phyloP scores from a whole-genome alignment of 2,888 invertebrate species.

The Ichneumoninae sp. region DNA sequence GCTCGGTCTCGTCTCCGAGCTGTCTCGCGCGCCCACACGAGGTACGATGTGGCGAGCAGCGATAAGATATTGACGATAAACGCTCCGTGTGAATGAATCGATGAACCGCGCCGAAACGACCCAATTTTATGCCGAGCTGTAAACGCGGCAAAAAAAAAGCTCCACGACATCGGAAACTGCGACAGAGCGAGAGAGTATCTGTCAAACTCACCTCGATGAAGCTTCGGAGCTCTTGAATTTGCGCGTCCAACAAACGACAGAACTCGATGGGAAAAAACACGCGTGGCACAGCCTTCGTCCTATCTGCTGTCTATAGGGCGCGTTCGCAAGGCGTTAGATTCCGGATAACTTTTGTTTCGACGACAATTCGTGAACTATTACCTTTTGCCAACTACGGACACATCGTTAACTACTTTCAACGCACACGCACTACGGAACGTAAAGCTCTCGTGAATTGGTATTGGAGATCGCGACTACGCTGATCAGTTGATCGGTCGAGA shows the following conservation, averaged over 20 bases:
- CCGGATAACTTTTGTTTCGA: conserved; percentile 3
- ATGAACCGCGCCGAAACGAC: conserved; percentile 11
- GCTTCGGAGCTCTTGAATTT: not conserved
- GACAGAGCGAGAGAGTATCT: conserved; percentile 22
- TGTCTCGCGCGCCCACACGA: not conserved
- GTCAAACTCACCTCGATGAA: conserved; percentile 53
- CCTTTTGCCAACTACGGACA: conserved; percentile 42
- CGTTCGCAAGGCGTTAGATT: not conserved
- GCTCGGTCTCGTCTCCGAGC: too few relatives aligned
- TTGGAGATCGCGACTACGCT: not conserved
- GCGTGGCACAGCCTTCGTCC: not conserved
- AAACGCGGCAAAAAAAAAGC: conserved; percentile 16
- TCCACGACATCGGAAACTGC: conserved; percentile 17
- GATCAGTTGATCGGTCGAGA: not conserved
- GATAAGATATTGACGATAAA: not conserved
- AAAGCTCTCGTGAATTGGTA: conserved; percentile 85
- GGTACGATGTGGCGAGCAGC: not conserved
- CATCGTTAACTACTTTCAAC: conserved; percentile 42
- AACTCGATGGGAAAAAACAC: not conserved
- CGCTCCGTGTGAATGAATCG: not conserved
- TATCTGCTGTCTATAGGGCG: not conserved
- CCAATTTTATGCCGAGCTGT: not conserved
- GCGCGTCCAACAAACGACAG: not conserved
- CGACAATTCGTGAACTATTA: conserved; percentile 22
- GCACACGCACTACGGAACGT: conserved; percentile 85